These are phyloP conservation scores for Zhengitettix transpicula DNA, from an alignment of 2,888 invertebrate genomes.

Conservation along the genomic window DNA sequence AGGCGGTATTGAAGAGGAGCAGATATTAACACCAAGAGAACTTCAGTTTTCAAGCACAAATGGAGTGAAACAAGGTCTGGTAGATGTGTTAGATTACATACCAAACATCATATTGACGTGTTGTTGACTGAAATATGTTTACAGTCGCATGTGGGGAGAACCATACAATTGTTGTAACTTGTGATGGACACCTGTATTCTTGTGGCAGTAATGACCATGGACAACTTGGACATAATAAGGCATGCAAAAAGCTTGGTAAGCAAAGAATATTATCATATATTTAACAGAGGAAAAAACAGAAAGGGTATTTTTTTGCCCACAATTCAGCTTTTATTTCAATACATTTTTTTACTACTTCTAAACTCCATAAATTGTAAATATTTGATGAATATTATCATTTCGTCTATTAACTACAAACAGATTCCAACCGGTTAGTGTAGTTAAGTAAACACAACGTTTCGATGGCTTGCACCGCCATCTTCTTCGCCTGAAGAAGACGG, in stretches of 20 bases:
- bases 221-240: slow-evolving; percentile 65
- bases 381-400: too few species aligned
- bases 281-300: too few species aligned
- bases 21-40: slow-evolving; percentile 31
- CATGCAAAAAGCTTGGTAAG: slow-evolving; percentile 24
- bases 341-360: too few species aligned
- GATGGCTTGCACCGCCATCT: too few species aligned
- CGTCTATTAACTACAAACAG: too few species aligned
- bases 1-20: slow-evolving; percentile 58
- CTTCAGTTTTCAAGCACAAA: slow-evolving; percentile 25
- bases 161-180: slow-evolving; percentile 63
- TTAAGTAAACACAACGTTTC: too few species aligned
- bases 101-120: neutral
- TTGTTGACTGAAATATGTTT: slow-evolving; percentile 13
- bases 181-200: slow-evolving; percentile 64
- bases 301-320: too few species aligned
- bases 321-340: too few species aligned
- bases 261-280: too few species aligned
- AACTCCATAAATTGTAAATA: too few species aligned
- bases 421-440: too few species aligned
- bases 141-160: slow-evolving; percentile 65
- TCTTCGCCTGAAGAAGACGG: too few species aligned
- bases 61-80: slow-evolving; percentile 26
- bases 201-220: slow-evolving; percentile 89
- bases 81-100: slow-evolving; percentile 1